Evolutionary conservation across 2,888 invertebrate genomes (phyloP).

Genomic region (Cataglyphis livida): DNA sequence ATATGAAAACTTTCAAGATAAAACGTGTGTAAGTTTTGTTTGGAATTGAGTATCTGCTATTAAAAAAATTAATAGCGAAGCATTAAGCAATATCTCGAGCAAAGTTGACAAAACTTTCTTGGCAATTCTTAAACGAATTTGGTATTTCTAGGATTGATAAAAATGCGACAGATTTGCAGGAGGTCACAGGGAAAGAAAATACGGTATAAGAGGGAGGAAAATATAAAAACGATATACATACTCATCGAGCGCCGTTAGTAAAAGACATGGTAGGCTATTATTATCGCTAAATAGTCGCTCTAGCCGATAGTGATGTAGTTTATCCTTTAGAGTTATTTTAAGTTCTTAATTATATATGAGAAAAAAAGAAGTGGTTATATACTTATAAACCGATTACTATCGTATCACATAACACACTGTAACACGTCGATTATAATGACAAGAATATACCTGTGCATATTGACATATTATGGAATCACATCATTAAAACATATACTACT

Average conservation of each 20-base stretch:
- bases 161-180: constrained; percentile 58
- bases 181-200: constrained; percentile 61
- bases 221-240: constrained; percentile 62
- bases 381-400: constrained; percentile 74
- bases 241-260: constrained; percentile 78
- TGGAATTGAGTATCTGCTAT: neutral
- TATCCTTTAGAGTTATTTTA: constrained; percentile 83
- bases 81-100: neutral
- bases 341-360: constrained; percentile 79
- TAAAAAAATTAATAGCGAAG: constrained; percentile 17
- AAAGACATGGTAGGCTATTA: constrained; percentile 81
- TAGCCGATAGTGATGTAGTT: constrained; percentile 82
- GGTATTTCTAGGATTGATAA: constrained; percentile 35
- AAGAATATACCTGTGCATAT: constrained; percentile 85
- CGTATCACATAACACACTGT: constrained; percentile 85
- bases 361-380: constrained; percentile 55
- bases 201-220: constrained; percentile 39
- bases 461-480: constrained; percentile 85
- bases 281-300: constrained; percentile 80
- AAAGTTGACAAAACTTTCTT: neutral
- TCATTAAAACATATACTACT: constrained; percentile 85
- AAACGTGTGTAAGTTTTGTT: neutral
- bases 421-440: constrained; percentile 85
- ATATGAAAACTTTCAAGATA: neutral
- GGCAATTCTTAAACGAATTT: neutral